These are phyloP conservation scores for Telenomus remus DNA, from an alignment of 1,140 invertebrate species.

Conservation along the genomic window DNA sequence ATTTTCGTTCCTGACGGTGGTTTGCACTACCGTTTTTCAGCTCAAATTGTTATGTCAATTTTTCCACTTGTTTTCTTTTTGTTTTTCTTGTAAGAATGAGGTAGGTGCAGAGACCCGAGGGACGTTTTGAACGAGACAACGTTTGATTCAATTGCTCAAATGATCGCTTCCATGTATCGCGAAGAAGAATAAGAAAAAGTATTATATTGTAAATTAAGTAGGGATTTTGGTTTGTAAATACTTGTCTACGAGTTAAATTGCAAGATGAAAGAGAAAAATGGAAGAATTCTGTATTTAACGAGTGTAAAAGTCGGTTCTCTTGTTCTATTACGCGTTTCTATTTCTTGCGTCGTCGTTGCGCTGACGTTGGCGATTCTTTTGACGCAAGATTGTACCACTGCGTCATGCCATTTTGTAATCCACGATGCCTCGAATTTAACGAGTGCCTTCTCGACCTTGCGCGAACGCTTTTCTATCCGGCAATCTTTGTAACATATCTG, in stretches of 20 bases:
- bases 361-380: too few species aligned
- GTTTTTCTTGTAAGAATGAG: too few species aligned
- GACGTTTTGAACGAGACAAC: too few species aligned
- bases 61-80: too few species aligned
- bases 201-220: slow-evolving; percentile 56
- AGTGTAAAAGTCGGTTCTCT: too few species aligned
- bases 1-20: too few species aligned
- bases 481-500: slow-evolving; percentile 19
- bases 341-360: too few species aligned
- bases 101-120: too few species aligned
- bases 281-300: not conserved
- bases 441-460: slow-evolving; percentile 39
- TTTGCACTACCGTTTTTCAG: too few species aligned
- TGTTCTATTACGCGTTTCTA: too few species aligned
- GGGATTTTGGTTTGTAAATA: slow-evolving; percentile 46
- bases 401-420: slow-evolving; percentile 34
- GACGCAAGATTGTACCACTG: slow-evolving; percentile 10
- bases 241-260: slow-evolving; percentile 31
- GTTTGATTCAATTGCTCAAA: slow-evolving; percentile 68
- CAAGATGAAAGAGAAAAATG: slow-evolving; percentile 4
- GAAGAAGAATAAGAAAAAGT: slow-evolving; percentile 42
- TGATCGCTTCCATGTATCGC: slow-evolving; percentile 66
- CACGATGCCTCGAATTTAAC: slow-evolving; percentile 12
- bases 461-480: not conserved
- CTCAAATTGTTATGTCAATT: too few species aligned